Evolutionary conservation across 2,797 vertebrate genomes (phyloP), one percentile per base, ranked within the genome.

Genomic region (Hozukius guyotensis): DNA sequence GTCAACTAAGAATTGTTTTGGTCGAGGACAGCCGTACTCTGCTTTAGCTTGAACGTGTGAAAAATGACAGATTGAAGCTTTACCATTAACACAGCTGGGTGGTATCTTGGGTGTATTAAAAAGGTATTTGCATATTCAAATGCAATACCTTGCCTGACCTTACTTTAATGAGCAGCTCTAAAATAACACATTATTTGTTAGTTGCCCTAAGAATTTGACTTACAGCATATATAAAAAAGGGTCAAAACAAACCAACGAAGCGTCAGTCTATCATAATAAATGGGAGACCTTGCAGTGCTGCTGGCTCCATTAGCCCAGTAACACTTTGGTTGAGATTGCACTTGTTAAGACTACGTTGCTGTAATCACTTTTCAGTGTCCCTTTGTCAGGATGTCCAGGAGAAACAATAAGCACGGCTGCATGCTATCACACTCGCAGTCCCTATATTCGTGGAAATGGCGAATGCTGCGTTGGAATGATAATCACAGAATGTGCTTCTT

Each of bases 401-500:
- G 64, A 64, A 75, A 78, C 56, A 12, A 7, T 67, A 72, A 75
- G 74, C 79, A 68, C 52, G 53, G 62, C 74, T 60, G 36, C 46
- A 7, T 70, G n/a, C 61, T 87, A 73, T 88, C 83, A 18, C 29
- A 10, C n/a, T 52, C 16, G 22, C 31, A 57, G 82, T 57, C 34
- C 34, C 46, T 5, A 1, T 4, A 5, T 4, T 22, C 42, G 25
- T 22, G 10, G 81, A 86, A 78, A 78, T 70, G 80, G 66, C 55
- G 79, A 74, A 72, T 49, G 52, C 73, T 76, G 61, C 27, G 67
- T 64, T 61, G 80, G 78, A 79, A 78, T 66, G 32, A 84, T 81
- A 86, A 88, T 80, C 69, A 80, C 77, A 87, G 74, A 77, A 74
- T 60, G 71, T 78, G 61, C 66, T 72, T 84, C 67, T 86, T 81